Percentiles rank a stretch among this genome's conserved stretches.
Evolutionary conservation across 1,140 invertebrate genomes (phyloP).

Genomic region (Orussus abietinus): DNA sequence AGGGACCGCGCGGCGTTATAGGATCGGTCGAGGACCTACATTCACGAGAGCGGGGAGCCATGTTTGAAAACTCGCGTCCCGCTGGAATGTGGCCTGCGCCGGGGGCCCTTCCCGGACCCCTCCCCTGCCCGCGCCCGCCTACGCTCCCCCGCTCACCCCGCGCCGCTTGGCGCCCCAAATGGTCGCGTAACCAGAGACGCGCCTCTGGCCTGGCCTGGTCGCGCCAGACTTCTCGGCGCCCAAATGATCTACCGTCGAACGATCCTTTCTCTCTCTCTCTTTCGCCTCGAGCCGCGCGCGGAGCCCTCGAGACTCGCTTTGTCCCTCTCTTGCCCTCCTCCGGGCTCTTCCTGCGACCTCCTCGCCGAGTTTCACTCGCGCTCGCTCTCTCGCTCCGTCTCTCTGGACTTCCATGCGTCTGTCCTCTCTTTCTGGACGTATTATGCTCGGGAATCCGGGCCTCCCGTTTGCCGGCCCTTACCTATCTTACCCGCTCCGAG

Average conservation of each 20-base stretch:
- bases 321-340: slow-evolving; percentile 6
- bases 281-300: slow-evolving; percentile 8
- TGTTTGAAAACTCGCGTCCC: slow-evolving; percentile 49
- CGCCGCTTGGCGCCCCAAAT: slow-evolving; percentile 50
- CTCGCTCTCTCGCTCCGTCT: no score
- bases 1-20: no score
- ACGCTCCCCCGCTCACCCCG: slow-evolving; percentile 21
- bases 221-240: slow-evolving; percentile 53
- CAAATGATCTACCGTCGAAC: slow-evolving; percentile 44
- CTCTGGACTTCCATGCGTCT: no score
- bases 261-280: slow-evolving; percentile 20
- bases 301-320: slow-evolving; percentile 11
- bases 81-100: slow-evolving; percentile 48
- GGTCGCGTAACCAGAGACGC: slow-evolving; percentile 53
- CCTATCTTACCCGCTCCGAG: no score
- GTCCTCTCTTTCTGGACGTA: no score
- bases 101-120: slow-evolving; percentile 31
- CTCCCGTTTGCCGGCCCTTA: no score
- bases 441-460: no score
- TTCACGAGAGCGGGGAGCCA: slow-evolving; percentile 49
- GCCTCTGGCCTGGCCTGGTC: slow-evolving; percentile 32
- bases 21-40: slow-evolving; percentile 52
- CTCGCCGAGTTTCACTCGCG: slow-evolving; percentile 26
- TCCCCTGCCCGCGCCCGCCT: slow-evolving; percentile 14
- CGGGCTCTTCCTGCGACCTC: slow-evolving; percentile 20